A percentile compares a stretch with the other conserved stretches of the same genome.
These are phyloP conservation scores for Meloidogyne chitwoodi DNA, from an alignment of 1,140 invertebrate species.

Conservation along the genomic window DNA sequence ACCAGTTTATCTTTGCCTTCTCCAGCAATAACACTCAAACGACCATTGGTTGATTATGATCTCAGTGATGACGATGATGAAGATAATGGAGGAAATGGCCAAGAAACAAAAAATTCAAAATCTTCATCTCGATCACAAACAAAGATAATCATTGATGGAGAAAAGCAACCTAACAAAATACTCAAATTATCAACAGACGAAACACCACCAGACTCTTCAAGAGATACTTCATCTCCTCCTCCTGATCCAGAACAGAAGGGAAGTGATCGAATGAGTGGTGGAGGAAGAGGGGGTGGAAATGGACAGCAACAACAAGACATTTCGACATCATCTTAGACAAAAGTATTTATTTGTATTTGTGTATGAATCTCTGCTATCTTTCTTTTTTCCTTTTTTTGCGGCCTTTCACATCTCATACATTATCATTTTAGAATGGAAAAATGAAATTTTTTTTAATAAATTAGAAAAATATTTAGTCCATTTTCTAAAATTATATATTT, in stretches of 20 bases:
- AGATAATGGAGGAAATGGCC: background rate
- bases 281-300: background rate
- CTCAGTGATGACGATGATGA: conserved; percentile 38
- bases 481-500: background rate
- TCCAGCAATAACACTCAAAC: background rate
- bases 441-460: background rate
- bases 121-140: background rate
- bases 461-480: background rate
- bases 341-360: background rate
- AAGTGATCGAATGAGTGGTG: conserved; percentile 1
- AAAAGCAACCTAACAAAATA: background rate
- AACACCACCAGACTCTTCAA: background rate
- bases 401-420: background rate
- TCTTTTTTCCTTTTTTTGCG: background rate
- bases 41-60: conserved; percentile 39
- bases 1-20: background rate
- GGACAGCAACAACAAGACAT: background rate
- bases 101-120: conserved; percentile 1
- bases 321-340: background rate
- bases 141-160: background rate
- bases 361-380: background rate
- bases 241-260: background rate
- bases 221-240: background rate
- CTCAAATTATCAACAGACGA: background rate
- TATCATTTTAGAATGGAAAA: background rate